These are phyloP conservation scores for Neodon shergylaensis DNA, from an alignment of 2,113 vertebrate genomes.

Conservation along the genomic window DNA sequence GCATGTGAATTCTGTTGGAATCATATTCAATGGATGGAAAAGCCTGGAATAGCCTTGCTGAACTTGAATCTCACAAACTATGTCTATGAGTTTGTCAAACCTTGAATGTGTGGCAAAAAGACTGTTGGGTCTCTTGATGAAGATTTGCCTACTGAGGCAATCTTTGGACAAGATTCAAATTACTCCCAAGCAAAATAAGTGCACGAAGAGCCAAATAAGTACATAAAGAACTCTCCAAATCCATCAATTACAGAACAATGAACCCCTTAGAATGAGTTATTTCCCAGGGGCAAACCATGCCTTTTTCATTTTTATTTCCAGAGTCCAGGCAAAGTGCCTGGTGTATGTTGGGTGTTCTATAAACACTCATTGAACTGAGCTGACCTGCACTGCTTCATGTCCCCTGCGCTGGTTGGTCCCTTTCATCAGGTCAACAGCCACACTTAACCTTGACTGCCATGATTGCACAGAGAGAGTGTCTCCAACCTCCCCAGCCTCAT, in stretches of 20 bases:
- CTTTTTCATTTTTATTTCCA: constrained; percentile 28
- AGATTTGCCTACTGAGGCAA: constrained; percentile 17
- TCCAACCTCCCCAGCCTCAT: background rate
- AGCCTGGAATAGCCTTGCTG: background rate
- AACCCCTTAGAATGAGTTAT: constrained; percentile 41
- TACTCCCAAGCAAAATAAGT: constrained; percentile 51
- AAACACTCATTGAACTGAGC: constrained; percentile 48
- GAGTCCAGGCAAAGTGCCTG: constrained; percentile 26
- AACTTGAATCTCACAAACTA: background rate
- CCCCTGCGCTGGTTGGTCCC: background rate
- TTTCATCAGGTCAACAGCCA: background rate
- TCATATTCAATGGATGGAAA: background rate
- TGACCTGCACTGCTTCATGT: constrained; percentile 38
- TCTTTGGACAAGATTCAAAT: constrained; percentile 38
- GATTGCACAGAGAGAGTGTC: constrained; percentile 22
- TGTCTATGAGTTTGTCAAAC: background rate
- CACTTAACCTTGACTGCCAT: background rate
- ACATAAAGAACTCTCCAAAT: background rate
- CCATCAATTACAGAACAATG: constrained; percentile 45
- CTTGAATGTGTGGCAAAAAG: constrained; percentile 8
- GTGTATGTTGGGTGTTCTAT: constrained; percentile 20
- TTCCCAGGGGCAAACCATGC: background rate
- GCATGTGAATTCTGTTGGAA: background rate
- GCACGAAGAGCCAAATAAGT: background rate
- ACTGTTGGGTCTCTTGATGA: background rate